phyloP scores from a whole-genome alignment of 2,888 invertebrate species.

The Drosophila demipolita region DNA sequence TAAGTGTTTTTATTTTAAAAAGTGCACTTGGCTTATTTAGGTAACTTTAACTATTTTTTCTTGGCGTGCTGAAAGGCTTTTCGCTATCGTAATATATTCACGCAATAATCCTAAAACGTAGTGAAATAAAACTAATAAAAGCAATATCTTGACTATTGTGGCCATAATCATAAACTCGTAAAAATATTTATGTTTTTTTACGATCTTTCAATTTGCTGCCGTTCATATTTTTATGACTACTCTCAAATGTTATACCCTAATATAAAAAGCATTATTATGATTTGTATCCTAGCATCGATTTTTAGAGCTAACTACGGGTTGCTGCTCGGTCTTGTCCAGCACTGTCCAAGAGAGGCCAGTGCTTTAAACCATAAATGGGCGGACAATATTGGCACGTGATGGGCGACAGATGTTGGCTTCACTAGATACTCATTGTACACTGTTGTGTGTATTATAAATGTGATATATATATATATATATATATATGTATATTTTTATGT shows the following conservation, averaged over 20 bases:
- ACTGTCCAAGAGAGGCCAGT: neutral
- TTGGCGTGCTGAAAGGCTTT: neutral
- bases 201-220: constrained; percentile 58
- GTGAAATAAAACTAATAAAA: constrained; percentile 2
- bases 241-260: constrained; percentile 33
- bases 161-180: constrained; percentile 42
- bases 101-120: neutral
- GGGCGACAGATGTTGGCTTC: constrained; percentile 31
- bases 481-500: constrained; percentile 7
- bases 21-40: neutral
- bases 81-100: neutral
- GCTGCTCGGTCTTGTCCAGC: neutral
- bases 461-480: neutral
- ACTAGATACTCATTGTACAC: constrained; percentile 6
- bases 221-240: constrained; percentile 31
- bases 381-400: constrained; percentile 48
- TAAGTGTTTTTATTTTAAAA: neutral
- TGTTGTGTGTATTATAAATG: neutral
- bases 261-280: constrained; percentile 19
- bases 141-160: constrained; percentile 3
- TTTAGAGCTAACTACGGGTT: constrained; percentile 11
- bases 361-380: constrained; percentile 33
- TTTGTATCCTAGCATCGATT: constrained; percentile 32
- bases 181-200: constrained; percentile 44
- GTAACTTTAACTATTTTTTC: neutral